Evolutionary conservation across 1,140 invertebrate genomes (phyloP), one percentile per base, ranked within the genome.

Genomic region (Chelonus insularis): DNA sequence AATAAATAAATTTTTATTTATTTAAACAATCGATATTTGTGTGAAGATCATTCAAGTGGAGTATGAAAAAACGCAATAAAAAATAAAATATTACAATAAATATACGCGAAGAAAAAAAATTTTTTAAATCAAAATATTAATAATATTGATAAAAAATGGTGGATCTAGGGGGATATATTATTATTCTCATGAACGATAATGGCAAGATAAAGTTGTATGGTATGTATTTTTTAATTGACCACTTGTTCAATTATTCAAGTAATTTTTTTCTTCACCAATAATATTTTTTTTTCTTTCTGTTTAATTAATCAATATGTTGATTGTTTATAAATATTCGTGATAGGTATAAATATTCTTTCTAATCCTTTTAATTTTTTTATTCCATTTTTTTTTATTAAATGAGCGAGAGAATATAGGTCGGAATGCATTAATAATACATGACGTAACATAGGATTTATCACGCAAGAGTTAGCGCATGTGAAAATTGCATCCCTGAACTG

Each of bases 121-220:
- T 20, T 9, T 39, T 20, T n/a, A n/a, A 47, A 21, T 32, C 1
- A 51, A 37, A 32, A 56, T 41, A 20, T 36, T 55, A 29, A 32
- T 12, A 32, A 32, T 34, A 50, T n/a, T n/a, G n/a, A n/a, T n/a
- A n/a, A n/a, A 83, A 78, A 74, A 90, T 92, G 84, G 93, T 97
- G 72, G 95, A 97, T 85, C 86, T 97, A 76, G 92, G 93, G 69
- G 94, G 95, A 71, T 97, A 97, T 84, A 94, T 97, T 75, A 97
- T 97, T 76, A 95, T 97, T 76, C 84, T 97, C 72, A 93, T 95
- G 62, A 92, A 95, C 83, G 94, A 92, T 69, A 91, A 91, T 76
- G 94, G 95, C 79, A 93, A 94, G 83, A 94, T 96, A 75, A 96
- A 95, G 85, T 84, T 97, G 45, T 96, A 96, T 77, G 95, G 95